These are phyloP conservation scores for Burhinus bistriatus DNA, from an alignment of 2,113 vertebrate species.

Conservation along the genomic window DNA sequence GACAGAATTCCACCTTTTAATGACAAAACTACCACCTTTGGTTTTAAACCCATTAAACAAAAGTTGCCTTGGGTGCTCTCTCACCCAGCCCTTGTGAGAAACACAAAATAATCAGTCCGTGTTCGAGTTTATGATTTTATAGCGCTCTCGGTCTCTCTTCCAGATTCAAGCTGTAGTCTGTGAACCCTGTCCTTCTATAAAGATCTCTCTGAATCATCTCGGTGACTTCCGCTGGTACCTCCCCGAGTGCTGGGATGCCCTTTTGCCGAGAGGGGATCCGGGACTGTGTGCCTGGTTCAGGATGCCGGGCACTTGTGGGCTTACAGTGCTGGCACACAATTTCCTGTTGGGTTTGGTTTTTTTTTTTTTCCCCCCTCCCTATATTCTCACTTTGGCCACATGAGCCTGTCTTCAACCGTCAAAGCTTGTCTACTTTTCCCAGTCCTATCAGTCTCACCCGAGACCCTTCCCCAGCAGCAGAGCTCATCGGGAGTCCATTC, in stretches of 20 bases:
- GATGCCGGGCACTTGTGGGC: background rate
- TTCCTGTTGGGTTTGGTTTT: background rate
- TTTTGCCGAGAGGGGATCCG: background rate
- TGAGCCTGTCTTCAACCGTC: background rate
- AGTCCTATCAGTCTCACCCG: fast-evolving
- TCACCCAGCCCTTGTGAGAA: background rate
- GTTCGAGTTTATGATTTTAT: fast-evolving
- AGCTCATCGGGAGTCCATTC: fast-evolving
- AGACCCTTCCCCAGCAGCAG: background rate
- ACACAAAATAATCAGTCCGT: background rate
- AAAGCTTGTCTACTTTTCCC: background rate
- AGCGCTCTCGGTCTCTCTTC: fast-evolving
- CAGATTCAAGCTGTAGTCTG: background rate
- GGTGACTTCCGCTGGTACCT: background rate
- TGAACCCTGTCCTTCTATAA: background rate
- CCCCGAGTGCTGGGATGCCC: background rate
- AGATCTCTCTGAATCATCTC: background rate
- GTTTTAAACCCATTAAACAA: background rate
- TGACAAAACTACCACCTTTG: background rate
- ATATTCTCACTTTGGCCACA: background rate
- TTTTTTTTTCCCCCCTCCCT: background rate
- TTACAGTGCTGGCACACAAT: fast-evolving
- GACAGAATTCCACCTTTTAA: background rate
- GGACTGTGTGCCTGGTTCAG: background rate
- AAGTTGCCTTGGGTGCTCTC: background rate